These are phyloP conservation scores for Orycteropus afer DNA, from an alignment of 2,113 vertebrate genomes.

Conservation along the genomic window DNA sequence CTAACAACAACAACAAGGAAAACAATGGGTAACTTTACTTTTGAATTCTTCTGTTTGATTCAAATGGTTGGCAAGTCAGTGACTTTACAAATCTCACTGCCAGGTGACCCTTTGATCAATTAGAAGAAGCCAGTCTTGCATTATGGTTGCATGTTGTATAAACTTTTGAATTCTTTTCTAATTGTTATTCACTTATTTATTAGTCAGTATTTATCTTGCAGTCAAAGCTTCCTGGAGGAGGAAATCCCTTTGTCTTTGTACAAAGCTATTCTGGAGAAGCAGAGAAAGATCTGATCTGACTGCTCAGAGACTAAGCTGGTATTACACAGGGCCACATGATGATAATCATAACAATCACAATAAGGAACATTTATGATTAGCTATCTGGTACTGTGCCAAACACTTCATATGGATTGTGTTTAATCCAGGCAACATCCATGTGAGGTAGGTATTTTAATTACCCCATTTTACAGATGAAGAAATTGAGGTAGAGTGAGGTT, in stretches of 20 bases:
- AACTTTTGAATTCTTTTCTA: background rate
- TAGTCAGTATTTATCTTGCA: constrained; percentile 4
- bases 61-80: background rate
- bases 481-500: background rate
- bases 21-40: background rate
- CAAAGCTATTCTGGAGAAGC: background rate
- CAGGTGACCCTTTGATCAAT: background rate
- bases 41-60: background rate
- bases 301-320: background rate
- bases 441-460: background rate
- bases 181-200: constrained; percentile 47
- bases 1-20: background rate
- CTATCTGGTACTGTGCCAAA: background rate
- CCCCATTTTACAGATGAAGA: background rate
- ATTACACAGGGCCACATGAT: background rate
- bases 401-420: background rate
- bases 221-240: background rate
- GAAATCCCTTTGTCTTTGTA: background rate
- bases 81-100: background rate
- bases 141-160: background rate
- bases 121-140: background rate
- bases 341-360: too few species aligned
- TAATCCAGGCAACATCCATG: background rate
- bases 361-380: background rate
- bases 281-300: background rate